Evolutionary conservation across 2,113 vertebrate species (phyloP).

Genomic region (Nycticorax nycticorax): DNA sequence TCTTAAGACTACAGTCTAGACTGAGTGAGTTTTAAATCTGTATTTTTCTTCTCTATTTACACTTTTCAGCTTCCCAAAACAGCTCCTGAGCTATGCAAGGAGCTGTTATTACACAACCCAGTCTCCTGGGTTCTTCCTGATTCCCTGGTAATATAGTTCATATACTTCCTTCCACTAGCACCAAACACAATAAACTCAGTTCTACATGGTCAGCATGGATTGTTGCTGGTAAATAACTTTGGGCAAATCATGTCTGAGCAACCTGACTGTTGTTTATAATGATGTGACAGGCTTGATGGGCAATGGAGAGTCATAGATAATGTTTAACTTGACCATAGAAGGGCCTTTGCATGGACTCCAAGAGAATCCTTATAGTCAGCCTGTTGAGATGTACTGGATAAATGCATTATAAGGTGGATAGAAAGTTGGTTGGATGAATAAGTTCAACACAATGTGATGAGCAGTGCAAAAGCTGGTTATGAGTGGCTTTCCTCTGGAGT

Average conservation of each 20-base stretch:
- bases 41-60: background rate
- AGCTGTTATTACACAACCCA: rapidly evolving
- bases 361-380: background rate
- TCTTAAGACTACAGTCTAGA: background rate
- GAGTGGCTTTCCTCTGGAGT: rapidly evolving
- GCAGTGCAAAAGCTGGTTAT: background rate
- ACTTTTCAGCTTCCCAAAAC: background rate
- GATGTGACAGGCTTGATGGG: background rate
- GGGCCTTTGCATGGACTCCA: background rate
- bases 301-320: background rate
- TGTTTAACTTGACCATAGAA: background rate
- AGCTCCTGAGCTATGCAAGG: rapidly evolving
- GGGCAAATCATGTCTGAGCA: background rate
- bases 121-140: background rate
- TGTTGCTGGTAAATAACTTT: background rate
- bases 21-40: background rate
- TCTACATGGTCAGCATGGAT: background rate
- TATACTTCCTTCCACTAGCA: background rate
- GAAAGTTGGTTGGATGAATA: background rate
- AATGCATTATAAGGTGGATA: background rate
- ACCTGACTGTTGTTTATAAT: background rate
- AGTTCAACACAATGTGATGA: background rate
- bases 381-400: background rate
- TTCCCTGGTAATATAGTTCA: background rate
- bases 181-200: background rate